A percentile compares a stretch with the other conserved stretches of the same genome.
These are phyloP conservation scores for Formica selysi DNA, from an alignment of 1,140 invertebrate genomes.

Conservation along the genomic window DNA sequence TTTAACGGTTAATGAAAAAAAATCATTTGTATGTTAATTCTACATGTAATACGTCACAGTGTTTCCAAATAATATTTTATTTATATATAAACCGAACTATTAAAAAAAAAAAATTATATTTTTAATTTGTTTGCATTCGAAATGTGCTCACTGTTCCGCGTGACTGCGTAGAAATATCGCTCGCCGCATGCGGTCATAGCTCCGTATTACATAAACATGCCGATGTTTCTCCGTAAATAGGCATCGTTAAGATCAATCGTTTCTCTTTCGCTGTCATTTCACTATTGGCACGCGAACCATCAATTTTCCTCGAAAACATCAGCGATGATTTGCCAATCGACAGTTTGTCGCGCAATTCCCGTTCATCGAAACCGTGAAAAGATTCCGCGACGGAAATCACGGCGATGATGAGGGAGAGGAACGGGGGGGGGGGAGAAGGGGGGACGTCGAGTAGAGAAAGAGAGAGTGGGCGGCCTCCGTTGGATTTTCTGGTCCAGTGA, in stretches of 20 bases:
- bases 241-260: slow-evolving; percentile 37
- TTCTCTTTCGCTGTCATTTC: background rate
- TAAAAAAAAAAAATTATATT: no score
- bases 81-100: no score
- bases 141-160: background rate
- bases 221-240: slow-evolving; percentile 13
- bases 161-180: slow-evolving; percentile 5
- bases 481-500: slow-evolving; percentile 70
- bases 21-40: no score
- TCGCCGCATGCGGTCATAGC: slow-evolving; percentile 4
- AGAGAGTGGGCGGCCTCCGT: slow-evolving; percentile 68
- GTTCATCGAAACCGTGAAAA: slow-evolving; percentile 61
- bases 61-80: no score
- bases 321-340: slow-evolving; percentile 9
- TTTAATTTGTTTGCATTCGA: no score
- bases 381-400: slow-evolving; percentile 71
- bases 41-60: no score
- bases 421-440: background rate
- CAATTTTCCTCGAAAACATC: slow-evolving; percentile 22
- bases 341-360: background rate
- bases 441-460: slow-evolving; percentile 34
- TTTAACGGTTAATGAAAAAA: no score
- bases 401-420: slow-evolving; percentile 37
- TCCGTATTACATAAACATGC: slow-evolving; percentile 23
- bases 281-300: background rate